Conservation (phyloP, 2,113 vertebrate genomes). For the Pelodiscus sinensis region DNA sequence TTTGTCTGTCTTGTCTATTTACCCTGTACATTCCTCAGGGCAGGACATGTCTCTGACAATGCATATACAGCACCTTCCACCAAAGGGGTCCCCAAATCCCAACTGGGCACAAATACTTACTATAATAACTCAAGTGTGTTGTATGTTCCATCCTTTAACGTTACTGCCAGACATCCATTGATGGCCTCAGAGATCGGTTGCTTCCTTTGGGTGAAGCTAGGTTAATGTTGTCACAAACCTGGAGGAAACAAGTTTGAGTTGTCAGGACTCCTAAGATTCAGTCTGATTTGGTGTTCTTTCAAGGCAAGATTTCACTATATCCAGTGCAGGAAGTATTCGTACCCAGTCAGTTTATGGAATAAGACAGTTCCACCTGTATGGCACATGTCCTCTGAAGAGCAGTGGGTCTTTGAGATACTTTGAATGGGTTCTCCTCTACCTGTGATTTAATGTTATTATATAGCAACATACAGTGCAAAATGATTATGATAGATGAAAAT, state of each 20-base stretch:
- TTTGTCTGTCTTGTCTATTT: background rate
- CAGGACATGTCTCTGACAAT: background rate
- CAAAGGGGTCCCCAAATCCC: background rate
- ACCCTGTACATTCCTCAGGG: background rate
- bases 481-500: accelerated
- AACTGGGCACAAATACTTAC: background rate
- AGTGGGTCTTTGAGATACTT: background rate
- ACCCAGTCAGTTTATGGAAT: background rate
- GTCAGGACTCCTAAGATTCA: accelerated
- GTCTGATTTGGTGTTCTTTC: background rate
- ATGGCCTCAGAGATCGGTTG: background rate
- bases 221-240: background rate
- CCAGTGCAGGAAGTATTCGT: too few relatives aligned
- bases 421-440: background rate
- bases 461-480: accelerated
- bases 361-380: background rate
- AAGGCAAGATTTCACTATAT: background rate
- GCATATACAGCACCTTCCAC: background rate
- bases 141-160: background rate
- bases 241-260: background rate
- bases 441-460: background rate
- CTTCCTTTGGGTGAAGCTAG: background rate
- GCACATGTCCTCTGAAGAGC: background rate
- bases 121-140: background rate
- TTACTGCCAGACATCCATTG: slow-evolving; percentile 36